Percentiles rank a stretch among this genome's conserved stretches.
Conservation (phyloP, 2,888 invertebrate species). For the Pseudoips prasinana region DNA sequence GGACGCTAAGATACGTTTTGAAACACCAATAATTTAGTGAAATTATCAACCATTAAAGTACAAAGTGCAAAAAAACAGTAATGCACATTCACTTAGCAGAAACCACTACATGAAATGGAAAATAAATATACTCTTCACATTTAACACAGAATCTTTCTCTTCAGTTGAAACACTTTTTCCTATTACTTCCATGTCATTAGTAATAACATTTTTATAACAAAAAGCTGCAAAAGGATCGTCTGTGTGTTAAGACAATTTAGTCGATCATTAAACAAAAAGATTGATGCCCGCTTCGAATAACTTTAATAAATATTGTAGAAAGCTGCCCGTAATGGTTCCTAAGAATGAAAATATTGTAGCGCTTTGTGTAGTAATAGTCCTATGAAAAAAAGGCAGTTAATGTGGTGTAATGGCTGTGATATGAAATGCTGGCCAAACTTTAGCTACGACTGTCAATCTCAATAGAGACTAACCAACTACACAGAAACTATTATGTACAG, state of each 20-base stretch:
- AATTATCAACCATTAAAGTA: too few relatives aligned
- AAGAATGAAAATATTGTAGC: background rate
- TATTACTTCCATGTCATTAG: conserved; percentile 63
- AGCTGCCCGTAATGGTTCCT: conserved; percentile 2
- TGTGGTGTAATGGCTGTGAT: too few relatives aligned
- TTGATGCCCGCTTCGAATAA: conserved; percentile 54
- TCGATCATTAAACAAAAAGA: conserved; percentile 49
- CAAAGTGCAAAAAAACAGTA: background rate
- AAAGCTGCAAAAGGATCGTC: conserved; percentile 60
- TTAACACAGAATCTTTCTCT: conserved; percentile 40
- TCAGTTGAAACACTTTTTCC: conserved; percentile 40
- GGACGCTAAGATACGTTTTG: too few relatives aligned
- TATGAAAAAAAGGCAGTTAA: too few relatives aligned
- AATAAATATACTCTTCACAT: conserved; percentile 1
- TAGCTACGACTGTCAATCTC: too few relatives aligned
- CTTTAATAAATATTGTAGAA: conserved; percentile 56
- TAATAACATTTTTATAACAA: conserved; percentile 54
- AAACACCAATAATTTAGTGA: too few relatives aligned
- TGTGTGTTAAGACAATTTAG: conserved; percentile 62
- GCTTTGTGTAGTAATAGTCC: too few relatives aligned
- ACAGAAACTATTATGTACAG: too few relatives aligned
- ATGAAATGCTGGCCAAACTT: too few relatives aligned
- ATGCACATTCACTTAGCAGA: too few relatives aligned
- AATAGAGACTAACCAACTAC: too few relatives aligned
- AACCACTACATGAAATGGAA: too few relatives aligned